Base-by-base conservation (phyloP, 2,888 invertebrate species). In the Drosophila fungiperda region DNA sequence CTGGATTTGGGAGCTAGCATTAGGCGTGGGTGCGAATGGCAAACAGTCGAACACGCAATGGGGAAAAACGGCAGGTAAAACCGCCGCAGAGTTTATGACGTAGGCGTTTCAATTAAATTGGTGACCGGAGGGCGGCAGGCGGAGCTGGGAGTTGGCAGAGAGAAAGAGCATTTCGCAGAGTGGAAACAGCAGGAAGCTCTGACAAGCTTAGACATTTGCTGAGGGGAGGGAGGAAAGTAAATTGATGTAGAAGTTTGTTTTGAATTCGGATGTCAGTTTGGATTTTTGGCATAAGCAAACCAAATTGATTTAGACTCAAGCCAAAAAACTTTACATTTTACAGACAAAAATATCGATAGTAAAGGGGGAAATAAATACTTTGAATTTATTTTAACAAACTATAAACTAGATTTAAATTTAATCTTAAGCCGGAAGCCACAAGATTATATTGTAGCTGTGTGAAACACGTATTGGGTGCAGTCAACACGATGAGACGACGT, bases 21-120 rank as follows among this genome's bases (percentile, higher is more conserved):
- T 81, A 83, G 87, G 85, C 82, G 88, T 85, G 85, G 85, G 89
- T 86, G 83, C 84, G 87, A 84, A 87, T 82, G 89, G 85, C 83
- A 85, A 85, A 88, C 82, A 88, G 81, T 85, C 71, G 75, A 85
- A 79, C 85, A 85, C 85, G 85, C 85, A 85, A 85, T 78, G 86
- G 86, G 69, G 66, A 62, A 73, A 54, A 80, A 67, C 68, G 80
- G 76, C 65, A 79, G 78, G 83, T 78, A 73, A 70, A 84, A 71
- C 74, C 54, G 72, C 84, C 83, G 79, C 72, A 65, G 65, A 86
- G 79, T 85, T 87, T 83, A 85, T 88, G 88, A 84, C 77, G 85
- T 88, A 79, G 89, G 85, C 87, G 85, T 88, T 85, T 83, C 85
- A 85, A 85, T 85, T 85, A 88, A 85, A 88, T 81, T 86, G 83